These are phyloP conservation scores for Cepaea hortensis DNA, from an alignment of 2,888 invertebrate species.

Conservation along the genomic window DNA sequence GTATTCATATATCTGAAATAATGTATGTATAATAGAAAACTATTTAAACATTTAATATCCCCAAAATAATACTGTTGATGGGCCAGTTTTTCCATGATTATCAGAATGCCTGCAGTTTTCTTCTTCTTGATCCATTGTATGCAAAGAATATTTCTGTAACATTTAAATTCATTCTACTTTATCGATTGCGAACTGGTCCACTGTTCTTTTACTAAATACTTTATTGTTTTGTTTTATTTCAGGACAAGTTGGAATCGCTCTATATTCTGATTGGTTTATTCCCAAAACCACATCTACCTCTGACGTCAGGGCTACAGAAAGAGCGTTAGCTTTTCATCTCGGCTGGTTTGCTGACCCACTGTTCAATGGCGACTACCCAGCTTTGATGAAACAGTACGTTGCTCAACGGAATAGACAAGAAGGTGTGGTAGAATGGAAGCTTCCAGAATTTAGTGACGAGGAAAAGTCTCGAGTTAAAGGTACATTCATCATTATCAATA, in stretches of 20 bases:
- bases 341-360: slow-evolving; percentile 74
- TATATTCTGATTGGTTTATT: slow-evolving; percentile 64
- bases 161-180: neutral
- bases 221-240: neutral
- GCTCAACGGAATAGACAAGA: neutral
- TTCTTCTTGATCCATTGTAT: too few relatives aligned
- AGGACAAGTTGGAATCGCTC: slow-evolving; percentile 64
- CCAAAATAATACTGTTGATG: too few relatives aligned
- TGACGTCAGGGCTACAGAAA: slow-evolving; percentile 61
- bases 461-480: slow-evolving; percentile 18
- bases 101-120: too few relatives aligned
- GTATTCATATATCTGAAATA: too few relatives aligned
- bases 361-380: slow-evolving; percentile 76
- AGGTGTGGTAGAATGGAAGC: neutral
- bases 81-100: too few relatives aligned
- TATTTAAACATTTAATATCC: too few relatives aligned
- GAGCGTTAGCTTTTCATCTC: slow-evolving; percentile 60
- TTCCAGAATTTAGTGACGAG: neutral
- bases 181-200: neutral
- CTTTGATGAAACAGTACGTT: slow-evolving; percentile 18
- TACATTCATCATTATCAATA: neutral
- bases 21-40: too few relatives aligned
- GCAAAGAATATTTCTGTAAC: too few relatives aligned
- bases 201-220: neutral
- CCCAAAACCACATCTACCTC: slow-evolving; percentile 61